Percentiles rank a stretch among this genome's conserved stretches.
phyloP scores from a whole-genome alignment of 2,113 vertebrate species.

The Guaruba guarouba region DNA sequence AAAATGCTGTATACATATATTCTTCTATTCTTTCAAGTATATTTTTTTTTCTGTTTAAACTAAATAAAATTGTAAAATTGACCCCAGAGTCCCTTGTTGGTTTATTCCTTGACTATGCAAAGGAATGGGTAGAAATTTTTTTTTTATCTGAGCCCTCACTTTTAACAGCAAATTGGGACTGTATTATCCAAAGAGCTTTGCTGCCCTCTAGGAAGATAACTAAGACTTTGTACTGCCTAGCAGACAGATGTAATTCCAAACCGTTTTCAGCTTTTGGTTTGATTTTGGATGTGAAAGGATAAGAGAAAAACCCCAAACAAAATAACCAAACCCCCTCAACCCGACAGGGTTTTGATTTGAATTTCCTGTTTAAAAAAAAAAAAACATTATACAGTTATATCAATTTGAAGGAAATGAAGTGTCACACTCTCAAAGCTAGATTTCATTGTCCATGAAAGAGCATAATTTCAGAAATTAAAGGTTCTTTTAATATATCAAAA shows the following conservation, averaged over 20 bases:
- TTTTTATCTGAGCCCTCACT: too few relatives aligned
- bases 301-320: background rate
- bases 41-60: background rate
- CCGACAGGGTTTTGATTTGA: background rate
- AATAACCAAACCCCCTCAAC: background rate
- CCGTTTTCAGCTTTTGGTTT: background rate
- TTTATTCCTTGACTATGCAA: background rate
- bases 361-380: background rate
- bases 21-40: background rate
- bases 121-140: background rate
- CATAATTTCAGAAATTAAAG: background rate
- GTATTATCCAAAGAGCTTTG: background rate
- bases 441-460: background rate
- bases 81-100: background rate
- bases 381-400: background rate
- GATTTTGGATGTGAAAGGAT: background rate
- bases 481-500: background rate
- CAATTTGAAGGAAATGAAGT: background rate
- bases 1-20: rapidly evolving
- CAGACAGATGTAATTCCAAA: background rate
- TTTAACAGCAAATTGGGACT: background rate
- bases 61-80: background rate
- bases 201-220: background rate
- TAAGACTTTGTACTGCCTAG: background rate
- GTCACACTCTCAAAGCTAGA: background rate